Conservation (phyloP, 2,888 invertebrate genomes). For the Cryptocephalus moraei region DNA sequence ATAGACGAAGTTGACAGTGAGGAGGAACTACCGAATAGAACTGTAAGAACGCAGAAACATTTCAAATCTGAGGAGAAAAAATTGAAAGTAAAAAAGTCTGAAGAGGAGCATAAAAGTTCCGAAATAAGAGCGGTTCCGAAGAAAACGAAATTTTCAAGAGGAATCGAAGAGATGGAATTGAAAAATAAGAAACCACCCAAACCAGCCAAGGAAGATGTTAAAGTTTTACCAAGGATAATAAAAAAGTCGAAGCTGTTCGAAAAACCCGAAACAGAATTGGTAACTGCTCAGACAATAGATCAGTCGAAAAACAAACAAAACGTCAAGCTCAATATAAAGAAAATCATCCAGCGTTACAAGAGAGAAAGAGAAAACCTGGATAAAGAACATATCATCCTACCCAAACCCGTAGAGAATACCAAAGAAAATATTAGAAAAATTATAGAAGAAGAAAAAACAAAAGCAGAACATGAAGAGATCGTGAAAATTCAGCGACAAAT, state of each 20-base stretch:
- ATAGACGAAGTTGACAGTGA: not conserved
- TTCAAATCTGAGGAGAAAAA: not conserved
- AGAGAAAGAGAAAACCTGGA: slow-evolving; percentile 20
- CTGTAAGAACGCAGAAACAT: slow-evolving; percentile 3
- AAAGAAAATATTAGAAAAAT: slow-evolving; percentile 27
- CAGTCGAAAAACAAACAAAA: slow-evolving; percentile 14
- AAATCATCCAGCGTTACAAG: slow-evolving; percentile 22
- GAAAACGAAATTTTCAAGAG: not conserved
- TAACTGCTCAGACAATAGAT: not conserved
- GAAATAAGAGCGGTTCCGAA: no score
- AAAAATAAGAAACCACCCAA: not conserved
- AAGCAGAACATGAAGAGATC: slow-evolving; percentile 40
- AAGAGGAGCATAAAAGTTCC: not conserved
- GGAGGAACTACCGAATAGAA: not conserved
- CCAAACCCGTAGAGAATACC: slow-evolving; percentile 10
- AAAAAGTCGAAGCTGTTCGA: not conserved
- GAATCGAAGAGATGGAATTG: not conserved
- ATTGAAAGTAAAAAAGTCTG: slow-evolving; percentile 1
- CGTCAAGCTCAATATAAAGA: slow-evolving; percentile 23
- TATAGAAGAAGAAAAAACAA: slow-evolving; percentile 35
- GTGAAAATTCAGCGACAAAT: slow-evolving; percentile 39
- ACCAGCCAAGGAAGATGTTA: not conserved
- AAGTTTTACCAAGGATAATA: not conserved
- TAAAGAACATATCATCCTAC: slow-evolving; percentile 5
- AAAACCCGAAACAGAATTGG: not conserved